Evolutionary conservation across 1,140 invertebrate genomes (phyloP), one percentile per base, ranked within the genome.

Genomic region (Babylonia areolata): DNA sequence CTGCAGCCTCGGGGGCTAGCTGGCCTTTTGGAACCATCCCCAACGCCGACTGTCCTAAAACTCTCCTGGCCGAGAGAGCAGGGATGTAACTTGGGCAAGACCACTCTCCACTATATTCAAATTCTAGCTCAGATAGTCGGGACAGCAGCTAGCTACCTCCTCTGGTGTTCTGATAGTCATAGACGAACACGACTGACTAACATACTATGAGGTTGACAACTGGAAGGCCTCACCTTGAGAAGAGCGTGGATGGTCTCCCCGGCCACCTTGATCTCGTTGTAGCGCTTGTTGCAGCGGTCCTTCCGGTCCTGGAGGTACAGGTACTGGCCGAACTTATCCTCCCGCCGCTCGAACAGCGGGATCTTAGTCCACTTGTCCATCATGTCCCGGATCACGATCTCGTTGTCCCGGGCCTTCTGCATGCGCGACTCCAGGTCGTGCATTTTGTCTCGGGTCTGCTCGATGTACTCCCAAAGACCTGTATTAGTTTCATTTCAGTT

Each of bases 301-400:
- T 95, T 94, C 31, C 96, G 95, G 89, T 99, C 97, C 31, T 98
- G 97, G 23, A 98, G 94, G 87, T 96, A 96, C 1, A 99, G 94
- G 37, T 98, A 95, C 0, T 96, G 95, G 89, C 98, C 97, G 94
- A 97, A 97, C 91, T 97, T 97, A 92, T 98, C 97, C 92, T 98
- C 97, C 91, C 94, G 94, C 81, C 98, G 95, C 94, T 97, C 97
- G 94, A 97, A 98, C 11, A 99, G 93, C 15, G 98, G 97, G 54
- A 95, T 95, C 87, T 96, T 96, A n/a, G 96, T 96, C 97, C 97
- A 99, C 0, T 96, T 96, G 12, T 96, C 96, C 94, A 98, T 96
- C 23, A 97, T 95, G 15, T 95, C 95, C 92, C 96, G 96, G 35
- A 99, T 97, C 90, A 96, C 96, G 77, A 96, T 96, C 0, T 98